Percentiles rank a stretch among this genome's conserved stretches.
Evolutionary conservation across 2,113 vertebrate species (phyloP).

Genomic region (Prionailurus bengalensis): DNA sequence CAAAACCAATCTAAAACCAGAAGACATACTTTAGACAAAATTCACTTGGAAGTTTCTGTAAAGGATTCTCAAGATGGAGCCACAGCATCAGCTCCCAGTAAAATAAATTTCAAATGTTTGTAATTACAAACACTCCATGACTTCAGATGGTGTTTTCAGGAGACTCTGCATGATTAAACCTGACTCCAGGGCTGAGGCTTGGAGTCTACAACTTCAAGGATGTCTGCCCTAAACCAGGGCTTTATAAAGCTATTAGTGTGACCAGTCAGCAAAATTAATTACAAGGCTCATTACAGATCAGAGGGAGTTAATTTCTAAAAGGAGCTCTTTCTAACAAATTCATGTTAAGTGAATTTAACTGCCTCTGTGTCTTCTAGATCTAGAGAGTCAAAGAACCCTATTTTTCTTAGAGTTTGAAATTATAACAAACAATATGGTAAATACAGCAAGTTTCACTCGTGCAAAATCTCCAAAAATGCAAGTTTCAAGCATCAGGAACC

Average conservation of each 20-base stretch:
- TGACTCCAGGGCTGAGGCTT: neutral
- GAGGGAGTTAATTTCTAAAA: neutral
- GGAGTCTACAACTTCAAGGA: neutral
- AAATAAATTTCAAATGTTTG: neutral
- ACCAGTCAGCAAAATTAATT: constrained; percentile 1
- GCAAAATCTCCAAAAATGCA: constrained; percentile 3
- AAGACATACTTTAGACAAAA: neutral
- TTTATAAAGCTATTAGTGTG: neutral
- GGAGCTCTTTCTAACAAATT: constrained; percentile 11
- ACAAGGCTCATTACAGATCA: neutral
- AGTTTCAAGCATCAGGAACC: neutral
- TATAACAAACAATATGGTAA: neutral
- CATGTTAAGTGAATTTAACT: neutral
- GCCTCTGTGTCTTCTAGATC: constrained; percentile 3
- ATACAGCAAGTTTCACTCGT: constrained; percentile 30
- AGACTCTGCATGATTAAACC: neutral
- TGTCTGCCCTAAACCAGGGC: neutral
- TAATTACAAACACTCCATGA: neutral
- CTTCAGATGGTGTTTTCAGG: neutral
- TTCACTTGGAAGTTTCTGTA: neutral
- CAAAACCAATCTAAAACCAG: neutral
- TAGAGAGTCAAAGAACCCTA: neutral
- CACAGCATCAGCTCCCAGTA: neutral
- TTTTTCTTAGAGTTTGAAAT: neutral
- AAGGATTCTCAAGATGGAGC: neutral